Conservation (phyloP, 2,113 vertebrate genomes). For the Falcunculus frontatus region DNA sequence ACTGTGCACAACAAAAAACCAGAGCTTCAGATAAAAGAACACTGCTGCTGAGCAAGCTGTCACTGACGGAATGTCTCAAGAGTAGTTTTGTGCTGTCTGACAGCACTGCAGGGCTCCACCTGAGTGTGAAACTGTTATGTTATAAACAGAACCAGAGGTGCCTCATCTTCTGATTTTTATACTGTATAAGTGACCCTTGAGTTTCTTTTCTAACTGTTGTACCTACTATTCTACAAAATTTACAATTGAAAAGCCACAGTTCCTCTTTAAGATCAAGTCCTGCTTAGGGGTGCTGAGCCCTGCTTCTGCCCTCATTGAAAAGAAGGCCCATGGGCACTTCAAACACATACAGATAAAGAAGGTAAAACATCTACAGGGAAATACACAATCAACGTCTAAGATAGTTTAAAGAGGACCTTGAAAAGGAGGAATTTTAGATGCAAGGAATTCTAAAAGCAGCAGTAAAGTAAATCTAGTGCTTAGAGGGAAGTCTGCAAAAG, state of each 20-base stretch:
- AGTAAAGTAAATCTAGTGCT: slow-evolving; percentile 15
- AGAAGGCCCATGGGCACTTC: neutral
- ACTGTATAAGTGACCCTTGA: neutral
- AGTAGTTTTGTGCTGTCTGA: neutral
- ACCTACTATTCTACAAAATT: neutral
- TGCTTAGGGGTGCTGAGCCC: neutral
- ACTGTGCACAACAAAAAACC: neutral
- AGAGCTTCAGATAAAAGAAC: neutral
- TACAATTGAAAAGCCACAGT: neutral
- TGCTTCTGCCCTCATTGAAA: neutral
- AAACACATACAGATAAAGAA: neutral
- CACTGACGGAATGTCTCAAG: neutral
- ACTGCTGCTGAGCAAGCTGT: neutral
- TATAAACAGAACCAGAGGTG: neutral
- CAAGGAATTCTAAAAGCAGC: slow-evolving; percentile 38
- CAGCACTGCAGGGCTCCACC: neutral
- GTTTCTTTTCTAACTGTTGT: neutral
- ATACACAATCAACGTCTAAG: neutral
- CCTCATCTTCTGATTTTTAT: neutral
- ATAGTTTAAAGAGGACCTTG: slow-evolving; percentile 10
- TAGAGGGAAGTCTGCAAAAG: slow-evolving; percentile 39
- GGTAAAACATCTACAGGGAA: neutral
- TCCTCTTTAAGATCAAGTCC: neutral
- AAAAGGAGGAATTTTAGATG: neutral
- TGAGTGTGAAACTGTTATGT: neutral